Evolutionary conservation across 2,888 invertebrate species (phyloP), one percentile per base, ranked within the genome.

Genomic region (Laothoe populi): DNA sequence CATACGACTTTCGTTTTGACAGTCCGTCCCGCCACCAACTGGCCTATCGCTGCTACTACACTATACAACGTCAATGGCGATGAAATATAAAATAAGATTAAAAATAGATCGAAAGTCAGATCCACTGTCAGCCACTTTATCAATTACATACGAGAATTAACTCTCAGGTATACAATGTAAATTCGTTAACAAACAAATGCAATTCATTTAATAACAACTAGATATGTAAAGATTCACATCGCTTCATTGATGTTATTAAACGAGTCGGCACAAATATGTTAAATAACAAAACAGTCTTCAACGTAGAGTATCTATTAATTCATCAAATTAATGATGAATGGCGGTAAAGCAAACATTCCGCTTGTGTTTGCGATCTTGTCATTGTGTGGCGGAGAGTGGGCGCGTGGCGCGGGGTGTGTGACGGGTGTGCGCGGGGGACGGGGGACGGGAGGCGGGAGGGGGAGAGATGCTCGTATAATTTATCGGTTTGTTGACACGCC

Each of bases 261-360:
- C 42, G n/a, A 53, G 31, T 16, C 10, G 35, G 7, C 35, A 35
- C 31, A 35, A 53, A 31, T 53, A 35, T 35, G 53, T 53, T 35
- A 35, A 35, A 53, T 35, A 53, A 35, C 35, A 31, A 53, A 53
- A 31, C 26, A 31, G 26, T 21, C 46, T 21, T 23, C 49, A 26
- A 4, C 16, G 26, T 49, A 16, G 16, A 49, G 49, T 49, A 49
- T 49, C 53, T 21, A 53, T 53, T 53, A 53, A 53, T 53, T 53
- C 53, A 53, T 53, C 35, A 48, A 26, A 48, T 19, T 53, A 53
- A 35, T 53, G 53, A 53, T 53, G 53, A 53, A 53, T 53, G 53
- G 31, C 53, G 10, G 53, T 53, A 53, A 19, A 53, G 31, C 53
- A 53, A 53, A 53, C 35, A 53, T 35, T 35, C 31, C 53, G 35